Evolutionary conservation across 2,888 invertebrate species (phyloP).

Genomic region (Sminthurinus aureus): DNA sequence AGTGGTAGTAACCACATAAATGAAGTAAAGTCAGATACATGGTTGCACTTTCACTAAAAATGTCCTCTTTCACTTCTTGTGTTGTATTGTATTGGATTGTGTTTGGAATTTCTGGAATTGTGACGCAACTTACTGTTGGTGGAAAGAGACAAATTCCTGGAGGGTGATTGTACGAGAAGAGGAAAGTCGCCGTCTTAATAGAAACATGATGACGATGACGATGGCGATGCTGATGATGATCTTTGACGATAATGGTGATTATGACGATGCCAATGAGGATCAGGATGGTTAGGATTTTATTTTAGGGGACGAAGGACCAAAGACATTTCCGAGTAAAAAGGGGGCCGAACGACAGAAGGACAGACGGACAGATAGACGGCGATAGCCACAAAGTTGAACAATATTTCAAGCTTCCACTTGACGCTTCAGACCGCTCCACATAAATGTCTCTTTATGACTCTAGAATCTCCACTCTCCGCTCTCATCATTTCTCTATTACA

Average conservation of each 20-base stretch:
- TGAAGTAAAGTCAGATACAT: too few species aligned
- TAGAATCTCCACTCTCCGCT: too few species aligned
- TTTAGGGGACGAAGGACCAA: too few species aligned
- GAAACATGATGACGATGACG: background rate
- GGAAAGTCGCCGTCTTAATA: background rate
- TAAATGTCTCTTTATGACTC: constrained; percentile 16
- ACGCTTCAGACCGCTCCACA: background rate
- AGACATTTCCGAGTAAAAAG: too few species aligned
- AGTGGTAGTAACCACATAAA: background rate
- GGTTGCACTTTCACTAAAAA: too few species aligned
- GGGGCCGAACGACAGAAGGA: background rate
- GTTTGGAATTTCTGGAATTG: too few species aligned
- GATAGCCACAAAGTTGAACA: background rate
- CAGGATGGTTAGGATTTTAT: too few species aligned
- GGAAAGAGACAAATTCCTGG: too few species aligned
- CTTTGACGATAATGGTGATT: background rate
- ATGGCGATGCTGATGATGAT: background rate
- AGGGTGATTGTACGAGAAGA: too few species aligned
- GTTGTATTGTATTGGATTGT: too few species aligned
- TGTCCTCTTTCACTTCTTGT: too few species aligned
- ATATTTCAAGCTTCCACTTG: constrained; percentile 23
- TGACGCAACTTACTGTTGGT: too few species aligned
- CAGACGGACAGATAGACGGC: background rate
- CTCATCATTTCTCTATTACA: constrained; percentile 2
- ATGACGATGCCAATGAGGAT: background rate